Percentiles rank a stretch among this genome's conserved stretches.
Conservation (phyloP, 2,888 invertebrate genomes). For the Eristalis tenax region DNA sequence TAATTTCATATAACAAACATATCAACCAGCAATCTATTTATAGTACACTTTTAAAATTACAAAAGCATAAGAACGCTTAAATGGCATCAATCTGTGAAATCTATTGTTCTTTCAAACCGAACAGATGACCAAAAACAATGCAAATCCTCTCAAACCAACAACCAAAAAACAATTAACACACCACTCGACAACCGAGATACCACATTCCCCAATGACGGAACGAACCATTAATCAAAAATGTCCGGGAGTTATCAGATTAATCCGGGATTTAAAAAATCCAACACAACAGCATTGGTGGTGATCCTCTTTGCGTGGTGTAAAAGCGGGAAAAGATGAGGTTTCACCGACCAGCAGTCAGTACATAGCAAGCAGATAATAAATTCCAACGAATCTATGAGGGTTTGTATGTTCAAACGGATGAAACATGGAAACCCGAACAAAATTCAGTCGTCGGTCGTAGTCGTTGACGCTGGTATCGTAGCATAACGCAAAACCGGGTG, state of each 20-base stretch:
- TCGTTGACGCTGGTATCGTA: conserved; percentile 54
- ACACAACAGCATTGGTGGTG: conserved; percentile 59
- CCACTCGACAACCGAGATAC: conserved; percentile 43
- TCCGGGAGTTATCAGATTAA: conserved; percentile 70
- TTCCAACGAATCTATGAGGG: conserved; percentile 16
- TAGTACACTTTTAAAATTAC: neutral
- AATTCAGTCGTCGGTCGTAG: conserved; percentile 34
- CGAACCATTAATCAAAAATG: conserved; percentile 69
- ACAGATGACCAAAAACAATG: conserved; percentile 55
- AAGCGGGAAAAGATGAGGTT: conserved; percentile 45
- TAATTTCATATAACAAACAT: neutral
- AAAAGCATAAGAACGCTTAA: neutral
- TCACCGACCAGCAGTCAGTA: conserved; percentile 42
- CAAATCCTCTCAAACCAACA: conserved; percentile 23
- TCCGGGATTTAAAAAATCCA: conserved; percentile 64
- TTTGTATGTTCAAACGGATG: conserved; percentile 18
- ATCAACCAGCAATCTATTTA: neutral
- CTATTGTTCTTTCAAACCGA: conserved; percentile 34
- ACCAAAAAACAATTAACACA: conserved; percentile 34
- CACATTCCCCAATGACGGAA: conserved; percentile 62
- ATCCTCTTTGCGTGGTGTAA: conserved; percentile 63
- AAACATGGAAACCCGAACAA: conserved; percentile 41
- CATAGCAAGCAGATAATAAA: conserved; percentile 54
- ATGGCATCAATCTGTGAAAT: conserved; percentile 43
- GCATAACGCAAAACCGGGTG: conserved; percentile 67